These are phyloP conservation scores for Drosophila hydei DNA, from an alignment of 1,140 invertebrate species.

Conservation along the genomic window DNA sequence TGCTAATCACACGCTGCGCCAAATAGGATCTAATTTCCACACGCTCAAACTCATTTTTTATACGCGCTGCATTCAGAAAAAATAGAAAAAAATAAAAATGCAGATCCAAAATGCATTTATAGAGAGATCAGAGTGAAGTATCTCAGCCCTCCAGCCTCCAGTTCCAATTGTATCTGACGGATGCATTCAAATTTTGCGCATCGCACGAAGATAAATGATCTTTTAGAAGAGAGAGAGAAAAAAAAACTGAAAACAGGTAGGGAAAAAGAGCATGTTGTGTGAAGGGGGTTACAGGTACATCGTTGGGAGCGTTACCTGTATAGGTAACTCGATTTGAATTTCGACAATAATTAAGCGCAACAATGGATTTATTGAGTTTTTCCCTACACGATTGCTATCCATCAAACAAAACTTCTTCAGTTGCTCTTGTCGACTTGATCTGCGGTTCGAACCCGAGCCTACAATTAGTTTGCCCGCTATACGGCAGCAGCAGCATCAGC, in stretches of 20 bases:
- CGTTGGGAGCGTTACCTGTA: too few relatives aligned
- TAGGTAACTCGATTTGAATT: conserved; percentile 66
- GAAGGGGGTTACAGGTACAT: conserved; percentile 17
- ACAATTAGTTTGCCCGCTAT: conserved; percentile 62
- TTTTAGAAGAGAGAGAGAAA: not conserved
- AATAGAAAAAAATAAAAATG: not conserved
- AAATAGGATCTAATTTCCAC: conserved; percentile 83
- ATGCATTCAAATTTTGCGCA: conserved; percentile 81
- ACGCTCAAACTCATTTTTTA: conserved; percentile 62
- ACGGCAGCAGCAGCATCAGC: conserved; percentile 15
- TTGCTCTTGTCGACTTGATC: conserved; percentile 5
- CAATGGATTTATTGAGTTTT: conserved; percentile 80
- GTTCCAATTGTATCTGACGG: conserved; percentile 38
- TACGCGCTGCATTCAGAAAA: conserved; percentile 14
- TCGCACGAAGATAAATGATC: conserved; percentile 74
- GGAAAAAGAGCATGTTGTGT: not conserved
- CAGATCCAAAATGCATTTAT: conserved; percentile 50
- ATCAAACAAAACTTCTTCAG: not conserved
- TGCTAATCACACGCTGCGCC: conserved; percentile 81
- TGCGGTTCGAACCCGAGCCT: conserved; percentile 52
- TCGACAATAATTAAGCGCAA: conserved; percentile 78
- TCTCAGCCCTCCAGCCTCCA: not conserved
- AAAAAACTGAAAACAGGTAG: conserved; percentile 27
- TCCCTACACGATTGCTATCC: not conserved
- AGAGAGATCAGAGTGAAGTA: conserved; percentile 62